phyloP scores from a whole-genome alignment of 2,113 vertebrate genomes.

The Glaucomys volans region DNA sequence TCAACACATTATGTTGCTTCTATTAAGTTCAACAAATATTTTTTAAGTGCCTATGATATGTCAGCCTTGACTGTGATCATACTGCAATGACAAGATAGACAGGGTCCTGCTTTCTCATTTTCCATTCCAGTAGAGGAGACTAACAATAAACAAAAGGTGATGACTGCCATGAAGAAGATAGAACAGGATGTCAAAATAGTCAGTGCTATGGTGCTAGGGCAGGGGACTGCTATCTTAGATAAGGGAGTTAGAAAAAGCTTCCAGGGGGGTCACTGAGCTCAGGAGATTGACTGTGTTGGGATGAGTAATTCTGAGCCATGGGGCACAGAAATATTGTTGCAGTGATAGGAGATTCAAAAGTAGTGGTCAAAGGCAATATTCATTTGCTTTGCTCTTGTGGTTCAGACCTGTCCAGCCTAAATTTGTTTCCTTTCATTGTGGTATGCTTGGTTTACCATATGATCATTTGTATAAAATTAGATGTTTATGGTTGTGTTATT shows the following conservation, averaged over 20 bases:
- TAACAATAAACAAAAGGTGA: constrained; percentile 45
- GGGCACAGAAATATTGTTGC: not conserved
- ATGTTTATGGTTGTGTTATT: constrained; percentile 36
- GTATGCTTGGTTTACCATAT: constrained; percentile 23
- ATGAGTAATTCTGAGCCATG: not conserved
- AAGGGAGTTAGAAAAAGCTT: constrained; percentile 45
- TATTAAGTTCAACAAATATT: constrained; percentile 65
- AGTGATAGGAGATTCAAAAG: not conserved
- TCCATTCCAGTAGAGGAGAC: constrained; percentile 46
- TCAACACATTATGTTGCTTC: constrained; percentile 27
- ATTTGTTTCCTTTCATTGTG: constrained; percentile 2
- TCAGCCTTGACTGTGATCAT: constrained; percentile 45
- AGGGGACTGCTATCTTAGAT: not conserved
- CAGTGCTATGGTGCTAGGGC: not conserved
- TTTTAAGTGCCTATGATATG: constrained; percentile 56
- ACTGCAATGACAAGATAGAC: constrained; percentile 24
- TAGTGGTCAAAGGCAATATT: not conserved
- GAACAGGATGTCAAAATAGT: not conserved
- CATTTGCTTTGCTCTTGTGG: constrained; percentile 11
- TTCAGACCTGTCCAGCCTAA: not conserved
- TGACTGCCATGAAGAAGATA: constrained; percentile 40
- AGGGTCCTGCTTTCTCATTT: constrained; percentile 52
- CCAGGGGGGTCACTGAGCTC: not conserved
- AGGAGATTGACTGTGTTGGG: not conserved
- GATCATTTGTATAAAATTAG: not conserved